Evolutionary conservation across 2,113 vertebrate genomes (phyloP), one percentile per base, ranked within the genome.

Genomic region (Cynocephalus volans): DNA sequence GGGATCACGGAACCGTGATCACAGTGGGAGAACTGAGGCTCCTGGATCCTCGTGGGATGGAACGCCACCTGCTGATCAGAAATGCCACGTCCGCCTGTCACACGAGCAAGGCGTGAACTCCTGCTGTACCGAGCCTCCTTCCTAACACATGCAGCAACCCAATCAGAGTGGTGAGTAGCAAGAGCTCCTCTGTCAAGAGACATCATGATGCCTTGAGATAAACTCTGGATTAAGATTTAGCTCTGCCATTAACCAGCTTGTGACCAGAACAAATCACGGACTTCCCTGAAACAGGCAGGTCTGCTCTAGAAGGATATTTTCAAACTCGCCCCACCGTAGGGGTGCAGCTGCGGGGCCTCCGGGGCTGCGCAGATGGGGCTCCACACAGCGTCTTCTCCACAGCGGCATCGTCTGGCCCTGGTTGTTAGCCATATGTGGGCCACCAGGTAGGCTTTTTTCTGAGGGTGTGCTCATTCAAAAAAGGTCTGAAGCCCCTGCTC

Each of bases 41-140:
- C 31, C 65, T 33, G 54, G 24, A 36, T n/a, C 64, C 13, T 2
- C 6, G 0, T 56, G 58, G 50, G 50, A 31, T 31, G 11, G 64
- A 90, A 58, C 1, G 5, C 93, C 84, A 79, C 33, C 91, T 97
- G 93, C 75, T 88, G 72, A 45, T 58, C 90, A 87, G 80, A 82
- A 87, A 67, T 28, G 14, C 52, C 23, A 15, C 0, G 24, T 21
- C 1, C 21, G 45, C 45, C 56, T 33, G 1, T 48, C 31, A 31
- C 0, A 15, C 0, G 56, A 41, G 54, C 73, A 41, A n/a, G 62
- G 89, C 64, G 75, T 8, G 75, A 56, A n/a, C 52, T 62, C 58
- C 6, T 7, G 3, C 0, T 26, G 5, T 12, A 31, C 11, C 24
- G 10, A 48, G 26, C 15, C 8, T 41, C 41, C 3, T 41, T 41